phyloP scores from a whole-genome alignment of 2,888 invertebrate species.

The Yponomeuta malinellus region DNA sequence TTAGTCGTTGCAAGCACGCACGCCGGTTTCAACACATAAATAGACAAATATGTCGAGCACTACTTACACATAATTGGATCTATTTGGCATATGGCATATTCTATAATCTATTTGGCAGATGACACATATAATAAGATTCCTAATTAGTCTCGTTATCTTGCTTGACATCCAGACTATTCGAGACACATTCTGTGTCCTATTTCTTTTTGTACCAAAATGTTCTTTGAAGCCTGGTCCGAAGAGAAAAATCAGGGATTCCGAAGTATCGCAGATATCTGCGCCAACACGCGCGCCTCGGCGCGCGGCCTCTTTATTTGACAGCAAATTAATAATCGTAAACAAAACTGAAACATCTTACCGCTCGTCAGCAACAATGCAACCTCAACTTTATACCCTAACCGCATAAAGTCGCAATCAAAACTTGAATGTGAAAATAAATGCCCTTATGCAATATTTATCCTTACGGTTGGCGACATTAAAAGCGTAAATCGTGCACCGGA shows the following conservation, averaged over 20 bases:
- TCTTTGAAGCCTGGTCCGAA: slow-evolving; percentile 67
- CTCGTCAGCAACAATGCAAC: slow-evolving; percentile 45
- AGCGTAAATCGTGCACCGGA: slow-evolving; percentile 70
- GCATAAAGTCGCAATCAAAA: slow-evolving; percentile 58
- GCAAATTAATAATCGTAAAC: slow-evolving; percentile 71
- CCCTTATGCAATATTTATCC: slow-evolving; percentile 69
- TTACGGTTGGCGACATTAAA: slow-evolving; percentile 58
- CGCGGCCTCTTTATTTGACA: slow-evolving; percentile 76
- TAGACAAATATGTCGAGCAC: neutral
- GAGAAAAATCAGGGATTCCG: slow-evolving; percentile 72
- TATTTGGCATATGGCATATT: neutral
- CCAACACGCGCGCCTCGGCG: slow-evolving; percentile 74
- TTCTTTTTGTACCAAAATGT: slow-evolving; percentile 30
- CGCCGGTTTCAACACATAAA: too few relatives aligned
- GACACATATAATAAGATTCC: neutral
- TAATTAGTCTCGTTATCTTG: neutral
- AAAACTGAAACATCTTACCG: slow-evolving; percentile 59
- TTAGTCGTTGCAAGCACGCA: too few relatives aligned
- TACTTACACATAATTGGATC: neutral
- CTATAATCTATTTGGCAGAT: neutral
- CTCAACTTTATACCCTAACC: slow-evolving; percentile 55
- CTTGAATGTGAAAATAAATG: slow-evolving; percentile 43
- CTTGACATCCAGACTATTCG: neutral
- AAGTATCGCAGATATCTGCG: slow-evolving; percentile 75
- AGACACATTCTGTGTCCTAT: neutral